A percentile compares a stretch with the other conserved stretches of the same genome.
These are phyloP conservation scores for Sinosuthora webbiana DNA, from an alignment of 2,113 vertebrate genomes.

Conservation along the genomic window DNA sequence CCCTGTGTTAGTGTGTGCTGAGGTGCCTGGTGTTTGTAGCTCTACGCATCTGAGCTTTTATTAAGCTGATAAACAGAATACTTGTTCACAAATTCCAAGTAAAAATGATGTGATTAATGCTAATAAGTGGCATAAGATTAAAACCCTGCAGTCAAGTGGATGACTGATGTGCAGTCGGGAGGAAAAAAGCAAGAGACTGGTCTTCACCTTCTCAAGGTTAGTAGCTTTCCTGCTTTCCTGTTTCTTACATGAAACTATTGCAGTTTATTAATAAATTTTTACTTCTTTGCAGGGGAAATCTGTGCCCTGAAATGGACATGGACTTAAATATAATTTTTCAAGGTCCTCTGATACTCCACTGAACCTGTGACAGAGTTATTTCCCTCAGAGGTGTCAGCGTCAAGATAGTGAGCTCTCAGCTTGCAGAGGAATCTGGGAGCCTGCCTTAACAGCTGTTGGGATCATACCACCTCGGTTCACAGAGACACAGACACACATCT, in stretches of 20 bases:
- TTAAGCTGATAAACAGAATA: slow-evolving; percentile 26
- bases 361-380: not conserved
- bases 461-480: not conserved
- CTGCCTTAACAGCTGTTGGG: not conserved
- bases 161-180: not conserved
- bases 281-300: slow-evolving; percentile 64
- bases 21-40: slow-evolving; percentile 5
- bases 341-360: not conserved
- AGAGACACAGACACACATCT: not conserved
- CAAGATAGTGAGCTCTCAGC: not conserved
- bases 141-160: not conserved
- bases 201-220: slow-evolving; percentile 25
- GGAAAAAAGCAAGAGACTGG: not conserved
- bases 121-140: not conserved
- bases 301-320: slow-evolving; percentile 29
- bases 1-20: not conserved
- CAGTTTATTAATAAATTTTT: slow-evolving; percentile 46
- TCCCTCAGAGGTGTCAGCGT: not conserved
- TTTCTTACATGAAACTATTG: not conserved
- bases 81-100: slow-evolving; percentile 1
- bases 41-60: not conserved
- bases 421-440: not conserved
- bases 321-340: not conserved
- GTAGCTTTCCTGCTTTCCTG: not conserved
- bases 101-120: not conserved